Evolutionary conservation across 2,888 invertebrate genomes (phyloP).

Genomic region (Orthosia gothica): DNA sequence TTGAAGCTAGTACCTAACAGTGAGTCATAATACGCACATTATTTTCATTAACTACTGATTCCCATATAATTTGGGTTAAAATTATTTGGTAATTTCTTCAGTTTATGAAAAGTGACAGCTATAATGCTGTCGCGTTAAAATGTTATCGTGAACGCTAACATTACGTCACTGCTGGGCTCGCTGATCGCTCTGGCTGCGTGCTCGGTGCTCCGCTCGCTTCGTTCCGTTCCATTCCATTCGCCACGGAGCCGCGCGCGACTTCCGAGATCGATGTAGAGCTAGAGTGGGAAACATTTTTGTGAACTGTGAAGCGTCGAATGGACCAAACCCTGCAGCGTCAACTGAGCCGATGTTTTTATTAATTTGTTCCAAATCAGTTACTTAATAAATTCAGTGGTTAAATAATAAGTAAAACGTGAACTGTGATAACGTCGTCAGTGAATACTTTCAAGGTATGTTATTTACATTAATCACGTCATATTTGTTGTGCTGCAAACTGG

Average conservation of each 20-base stretch:
- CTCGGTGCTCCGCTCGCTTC: constrained; percentile 70
- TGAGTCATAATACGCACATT: constrained; percentile 1
- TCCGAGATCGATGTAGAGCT: constrained; percentile 82
- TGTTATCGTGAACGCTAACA: constrained; percentile 48
- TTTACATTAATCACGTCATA: constrained; percentile 83
- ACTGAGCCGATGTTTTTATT: constrained; percentile 83
- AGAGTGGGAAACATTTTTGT: constrained; percentile 79
- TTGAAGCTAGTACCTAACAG: no score
- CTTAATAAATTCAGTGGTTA: constrained; percentile 64
- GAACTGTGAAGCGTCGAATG: constrained; percentile 83
- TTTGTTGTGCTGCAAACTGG: constrained; percentile 78
- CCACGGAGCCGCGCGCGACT: constrained; percentile 74
- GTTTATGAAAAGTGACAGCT: constrained; percentile 37
- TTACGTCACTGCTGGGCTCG: constrained; percentile 72
- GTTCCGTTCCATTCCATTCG: constrained; percentile 78
- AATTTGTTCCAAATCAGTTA: constrained; percentile 60
- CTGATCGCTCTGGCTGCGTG: constrained; percentile 29
- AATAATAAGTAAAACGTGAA: constrained; percentile 65
- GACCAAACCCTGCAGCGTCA: constrained; percentile 79
- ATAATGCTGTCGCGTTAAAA: constrained; percentile 33
- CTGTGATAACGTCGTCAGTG: constrained; percentile 70
- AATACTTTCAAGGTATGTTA: constrained; percentile 83
- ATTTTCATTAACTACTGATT: background rate
- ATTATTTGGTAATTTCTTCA: background rate
- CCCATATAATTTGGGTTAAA: background rate